Percentiles rank a stretch among this genome's conserved stretches.
Conservation (phyloP, 2,888 invertebrate genomes). For the Anthoptus insignis region DNA sequence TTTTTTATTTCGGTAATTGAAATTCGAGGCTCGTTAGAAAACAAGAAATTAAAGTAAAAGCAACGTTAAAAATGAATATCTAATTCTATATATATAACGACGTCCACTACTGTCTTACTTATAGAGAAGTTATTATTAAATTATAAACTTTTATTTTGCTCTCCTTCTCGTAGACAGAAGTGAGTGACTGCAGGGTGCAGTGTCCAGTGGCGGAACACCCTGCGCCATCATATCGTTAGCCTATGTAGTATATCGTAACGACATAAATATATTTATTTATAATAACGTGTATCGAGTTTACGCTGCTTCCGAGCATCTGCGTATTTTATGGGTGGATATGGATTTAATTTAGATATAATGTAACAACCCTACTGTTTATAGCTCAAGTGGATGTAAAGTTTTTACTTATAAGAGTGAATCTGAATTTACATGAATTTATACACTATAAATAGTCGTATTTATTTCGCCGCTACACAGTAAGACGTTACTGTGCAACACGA, state of each 20-base stretch:
- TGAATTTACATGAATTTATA: conserved; percentile 77
- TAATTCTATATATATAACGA: neutral
- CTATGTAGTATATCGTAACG: conserved; percentile 43
- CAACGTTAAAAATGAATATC: neutral
- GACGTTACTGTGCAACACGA: conserved; percentile 28
- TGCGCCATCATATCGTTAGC: conserved; percentile 16
- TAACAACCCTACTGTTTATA: conserved; percentile 61
- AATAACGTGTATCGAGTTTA: conserved; percentile 53
- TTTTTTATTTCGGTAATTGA: neutral
- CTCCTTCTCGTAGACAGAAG: neutral
- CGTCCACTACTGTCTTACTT: neutral
- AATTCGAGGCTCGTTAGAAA: neutral
- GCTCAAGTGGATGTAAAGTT: conserved; percentile 74
- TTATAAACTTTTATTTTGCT: neutral
- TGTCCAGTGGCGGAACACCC: neutral
- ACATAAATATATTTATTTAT: conserved; percentile 40
- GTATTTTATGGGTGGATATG: conserved; percentile 75
- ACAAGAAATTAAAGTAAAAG: neutral
- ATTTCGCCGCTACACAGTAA: conserved; percentile 74
- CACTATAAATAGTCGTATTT: conserved; percentile 60
- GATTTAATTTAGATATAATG: conserved; percentile 54
- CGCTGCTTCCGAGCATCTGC: conserved; percentile 62
- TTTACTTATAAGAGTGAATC: conserved; percentile 72
- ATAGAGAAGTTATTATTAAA: neutral
- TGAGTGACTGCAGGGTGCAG: neutral